Conservation (phyloP, 2,113 vertebrate species). For the Holacanthus passer region DNA sequence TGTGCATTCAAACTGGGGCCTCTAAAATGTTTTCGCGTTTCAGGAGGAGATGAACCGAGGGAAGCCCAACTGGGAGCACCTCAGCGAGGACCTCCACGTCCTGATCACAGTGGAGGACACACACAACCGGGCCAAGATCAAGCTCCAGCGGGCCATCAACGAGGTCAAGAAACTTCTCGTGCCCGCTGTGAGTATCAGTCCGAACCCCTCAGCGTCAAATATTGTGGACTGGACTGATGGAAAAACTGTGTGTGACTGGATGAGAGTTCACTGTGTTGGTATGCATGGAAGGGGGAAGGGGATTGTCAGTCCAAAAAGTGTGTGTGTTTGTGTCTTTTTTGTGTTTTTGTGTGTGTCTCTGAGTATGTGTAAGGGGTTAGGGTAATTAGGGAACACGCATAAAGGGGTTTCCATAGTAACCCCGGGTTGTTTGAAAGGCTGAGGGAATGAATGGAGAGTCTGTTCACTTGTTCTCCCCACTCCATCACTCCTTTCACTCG, state of each 20-base stretch:
- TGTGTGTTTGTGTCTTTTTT: conserved; percentile 70
- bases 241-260: conserved; percentile 56
- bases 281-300: conserved; percentile 77
- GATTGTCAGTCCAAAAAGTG: conserved; percentile 73
- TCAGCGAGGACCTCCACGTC: conserved; percentile 97
- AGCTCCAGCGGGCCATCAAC: conserved; percentile 94
- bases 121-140: conserved; percentile 97
- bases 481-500: conserved; percentile 82
- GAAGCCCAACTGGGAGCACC: conserved; percentile 98
- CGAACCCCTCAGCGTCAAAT: neutral
- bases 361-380: conserved; percentile 80
- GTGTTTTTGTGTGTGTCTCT: conserved; percentile 52
- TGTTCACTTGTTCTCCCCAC: conserved; percentile 83
- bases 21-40: conserved; percentile 49
- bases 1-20: conserved; percentile 51
- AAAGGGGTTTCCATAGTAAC: conserved; percentile 83
- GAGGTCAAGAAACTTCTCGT: conserved; percentile 96
- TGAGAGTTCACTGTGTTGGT: conserved; percentile 74
- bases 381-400: conserved; percentile 84
- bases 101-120: conserved; percentile 98
- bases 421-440: conserved; percentile 83
- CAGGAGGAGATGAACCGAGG: conserved; percentile 98
- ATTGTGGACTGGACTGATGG: conserved; percentile 24
- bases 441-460: conserved; percentile 83
- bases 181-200: conserved; percentile 91